Evolutionary conservation across 2,888 invertebrate genomes (phyloP).

Genomic region (Apodemia mormo): DNA sequence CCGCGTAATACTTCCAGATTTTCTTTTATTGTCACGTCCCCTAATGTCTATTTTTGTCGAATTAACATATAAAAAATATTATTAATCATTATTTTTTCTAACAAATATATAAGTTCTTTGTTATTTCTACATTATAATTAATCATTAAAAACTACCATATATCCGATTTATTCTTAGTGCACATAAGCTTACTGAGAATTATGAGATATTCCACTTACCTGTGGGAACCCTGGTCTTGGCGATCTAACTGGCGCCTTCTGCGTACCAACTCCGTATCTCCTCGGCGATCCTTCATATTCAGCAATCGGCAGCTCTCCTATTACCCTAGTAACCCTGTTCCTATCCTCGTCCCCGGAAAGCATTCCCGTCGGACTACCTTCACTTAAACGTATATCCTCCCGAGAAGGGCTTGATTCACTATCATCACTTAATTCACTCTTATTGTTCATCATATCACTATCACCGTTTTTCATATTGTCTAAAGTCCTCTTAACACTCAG

Average conservation of each 20-base stretch:
- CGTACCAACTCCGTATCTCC: conserved; percentile 89
- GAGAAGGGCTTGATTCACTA: conserved; percentile 63
- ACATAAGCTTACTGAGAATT: no score
- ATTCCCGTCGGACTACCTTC: conserved; percentile 64
- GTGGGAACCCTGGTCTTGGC: conserved; percentile 94
- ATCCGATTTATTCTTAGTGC: no score
- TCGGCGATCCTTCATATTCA: conserved; percentile 94
- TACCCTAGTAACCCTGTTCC: conserved; percentile 81
- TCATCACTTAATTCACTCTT: conserved; percentile 64
- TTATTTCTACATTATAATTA: no score
- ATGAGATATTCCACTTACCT: conserved; percentile 57
- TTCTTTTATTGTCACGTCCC: no score
- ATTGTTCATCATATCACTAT: conserved; percentile 75
- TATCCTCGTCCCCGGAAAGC: conserved; percentile 64
- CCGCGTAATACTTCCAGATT: no score
- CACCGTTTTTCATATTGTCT: conserved; percentile 78
- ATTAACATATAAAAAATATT: no score
- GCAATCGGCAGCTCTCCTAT: conserved; percentile 95
- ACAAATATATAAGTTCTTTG: no score
- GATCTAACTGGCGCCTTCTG: conserved; percentile 88
- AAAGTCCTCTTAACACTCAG: conserved; percentile 76
- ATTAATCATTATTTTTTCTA: no score
- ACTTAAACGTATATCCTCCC: conserved; percentile 59
- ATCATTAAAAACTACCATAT: no score
- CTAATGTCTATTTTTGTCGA: no score